Evolutionary conservation across 2,888 invertebrate genomes (phyloP).

Genomic region (Hirtodrosophila duncani): DNA sequence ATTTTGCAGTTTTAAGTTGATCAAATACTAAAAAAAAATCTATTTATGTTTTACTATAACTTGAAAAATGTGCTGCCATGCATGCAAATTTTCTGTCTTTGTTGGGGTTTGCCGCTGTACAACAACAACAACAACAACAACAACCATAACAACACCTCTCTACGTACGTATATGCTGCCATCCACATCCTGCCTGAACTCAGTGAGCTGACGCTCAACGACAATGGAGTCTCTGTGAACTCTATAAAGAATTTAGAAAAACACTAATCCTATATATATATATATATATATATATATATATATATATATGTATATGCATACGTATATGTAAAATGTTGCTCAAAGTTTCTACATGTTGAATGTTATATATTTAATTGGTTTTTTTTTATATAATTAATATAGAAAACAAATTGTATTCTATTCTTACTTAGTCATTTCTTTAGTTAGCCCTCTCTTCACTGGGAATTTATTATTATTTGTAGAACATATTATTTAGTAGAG

Average conservation of each 20-base stretch:
- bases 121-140: conserved; percentile 25
- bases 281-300: conserved; percentile 14
- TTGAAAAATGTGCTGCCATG: conserved; percentile 38
- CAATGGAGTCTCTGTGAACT: conserved; percentile 62
- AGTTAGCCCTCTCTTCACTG: no score
- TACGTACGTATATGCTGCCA: conserved; percentile 19
- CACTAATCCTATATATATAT: conserved; percentile 22
- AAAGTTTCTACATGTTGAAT: neutral
- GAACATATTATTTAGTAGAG: no score
- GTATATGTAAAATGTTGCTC: conserved; percentile 15
- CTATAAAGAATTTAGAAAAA: conserved; percentile 43
- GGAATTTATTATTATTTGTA: no score
- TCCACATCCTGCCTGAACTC: conserved; percentile 15
- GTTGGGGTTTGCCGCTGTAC: conserved; percentile 21
- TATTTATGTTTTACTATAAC: conserved; percentile 45
- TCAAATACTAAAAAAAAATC: conserved; percentile 17
- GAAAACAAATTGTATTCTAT: neutral
- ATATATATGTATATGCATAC: conserved; percentile 15
- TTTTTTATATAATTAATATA: neutral
- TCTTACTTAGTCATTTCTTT: neutral
- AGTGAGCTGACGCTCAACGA: conserved; percentile 75
- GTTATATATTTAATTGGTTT: conserved; percentile 1
- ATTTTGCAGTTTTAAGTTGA: conserved; percentile 12
- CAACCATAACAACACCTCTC: conserved; percentile 18
- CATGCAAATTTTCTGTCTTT: conserved; percentile 40